Base-by-base conservation (phyloP, 2,888 invertebrate genomes). In the Azorinus chamasolen region DNA sequence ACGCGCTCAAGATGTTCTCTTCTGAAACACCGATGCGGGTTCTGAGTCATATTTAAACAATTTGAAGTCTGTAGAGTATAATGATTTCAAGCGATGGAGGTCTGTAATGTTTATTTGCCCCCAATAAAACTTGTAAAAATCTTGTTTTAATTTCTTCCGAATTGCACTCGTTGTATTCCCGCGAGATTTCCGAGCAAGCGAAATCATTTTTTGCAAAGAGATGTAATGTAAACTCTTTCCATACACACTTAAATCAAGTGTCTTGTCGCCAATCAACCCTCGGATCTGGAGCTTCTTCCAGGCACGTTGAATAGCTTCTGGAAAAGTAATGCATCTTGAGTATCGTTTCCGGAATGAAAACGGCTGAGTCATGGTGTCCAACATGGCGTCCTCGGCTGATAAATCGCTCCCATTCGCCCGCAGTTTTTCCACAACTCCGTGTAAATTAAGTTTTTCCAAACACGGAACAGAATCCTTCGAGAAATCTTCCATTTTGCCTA, bases 251-350 rank as follows among this genome's bases (percentile, higher is more conserved):
- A 27, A 32, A 8, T 22, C 22, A 14, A 64, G 24, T 3, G 55
- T 32, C 10, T 46, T 55, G n/a, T 74, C 63, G 24, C 63, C 74
- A 27, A 68, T 68, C 6, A 88, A 54, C 10, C 88, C 88, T 53
- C 84, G 66, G 3, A 86, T 84, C 57, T 87, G 85, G 41, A 87
- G 45, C 54, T 85, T 83, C 18, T 55, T 69, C 88, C 88, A 88
- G 0, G 83, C 69, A 16, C 84, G 22, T 6, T 66, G 6, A 22
- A 83, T 39, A 0, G 80, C 84, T 10, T 78, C 74, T 20, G 78
- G 55, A 59, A 85, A 82, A 12, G 83, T 55, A 70, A 86, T 86
- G 59, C 68, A 74, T 39, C 50, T 20, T 6, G 25, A 10, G 25
- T 68, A 68, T 27, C 46, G 68, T 12, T 53, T 32, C 27, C 53